Conservation (phyloP, 2,113 vertebrate species). For the Athene noctua region DNA sequence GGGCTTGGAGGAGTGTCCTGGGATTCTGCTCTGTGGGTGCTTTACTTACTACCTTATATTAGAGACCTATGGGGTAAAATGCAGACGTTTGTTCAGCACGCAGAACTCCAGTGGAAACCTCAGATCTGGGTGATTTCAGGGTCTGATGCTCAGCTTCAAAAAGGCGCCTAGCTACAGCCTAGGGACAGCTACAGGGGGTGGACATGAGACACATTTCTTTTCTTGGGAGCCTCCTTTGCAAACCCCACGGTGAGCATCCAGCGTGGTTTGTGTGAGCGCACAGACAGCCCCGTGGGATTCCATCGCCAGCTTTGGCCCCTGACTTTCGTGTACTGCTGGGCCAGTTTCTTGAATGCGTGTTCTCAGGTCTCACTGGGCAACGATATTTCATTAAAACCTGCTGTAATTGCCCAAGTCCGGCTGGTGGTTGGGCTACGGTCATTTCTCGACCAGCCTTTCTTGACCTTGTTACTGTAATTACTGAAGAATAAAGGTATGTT, state of each 20-base stretch:
- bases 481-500: background rate
- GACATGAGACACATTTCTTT: accelerated
- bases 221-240: background rate
- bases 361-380: background rate
- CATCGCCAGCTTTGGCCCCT: background rate
- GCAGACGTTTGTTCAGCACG: background rate
- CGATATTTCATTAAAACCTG: background rate
- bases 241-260: too few relatives aligned
- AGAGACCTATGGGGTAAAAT: background rate
- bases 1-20: background rate
- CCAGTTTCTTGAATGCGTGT: background rate
- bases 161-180: background rate
- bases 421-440: background rate
- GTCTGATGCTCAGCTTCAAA: background rate
- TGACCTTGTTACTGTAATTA: slow-evolving; percentile 31
- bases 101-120: background rate
- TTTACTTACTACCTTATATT: background rate
- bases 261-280: accelerated
- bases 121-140: background rate
- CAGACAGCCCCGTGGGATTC: background rate
- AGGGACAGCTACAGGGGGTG: background rate
- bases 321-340: background rate
- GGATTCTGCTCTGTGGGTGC: background rate
- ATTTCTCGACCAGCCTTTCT: background rate
- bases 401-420: background rate